phyloP scores from a whole-genome alignment of 2,113 vertebrate genomes.

The Neogale vison region DNA sequence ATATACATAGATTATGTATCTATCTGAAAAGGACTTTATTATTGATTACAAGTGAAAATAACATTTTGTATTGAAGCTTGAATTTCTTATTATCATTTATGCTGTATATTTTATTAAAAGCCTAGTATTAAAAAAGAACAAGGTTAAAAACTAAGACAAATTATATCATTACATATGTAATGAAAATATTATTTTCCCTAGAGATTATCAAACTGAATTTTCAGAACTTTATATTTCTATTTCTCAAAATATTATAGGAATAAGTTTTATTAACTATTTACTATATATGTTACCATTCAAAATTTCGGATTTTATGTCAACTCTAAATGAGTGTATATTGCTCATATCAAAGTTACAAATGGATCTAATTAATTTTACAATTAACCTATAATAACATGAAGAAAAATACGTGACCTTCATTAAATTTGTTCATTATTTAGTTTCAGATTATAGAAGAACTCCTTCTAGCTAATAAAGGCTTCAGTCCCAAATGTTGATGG shows the following conservation, averaged over 20 bases:
- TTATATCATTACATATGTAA: neutral
- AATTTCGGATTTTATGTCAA: slow-evolving; percentile 51
- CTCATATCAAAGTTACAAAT: slow-evolving; percentile 79
- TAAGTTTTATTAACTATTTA: neutral
- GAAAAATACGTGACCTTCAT: slow-evolving; percentile 76
- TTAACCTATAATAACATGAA: slow-evolving; percentile 82
- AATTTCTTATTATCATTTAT: neutral
- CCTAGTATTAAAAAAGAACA: slow-evolving; percentile 20
- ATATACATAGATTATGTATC: neutral
- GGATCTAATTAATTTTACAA: slow-evolving; percentile 82
- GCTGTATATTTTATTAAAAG: neutral
- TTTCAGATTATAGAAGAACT: slow-evolving; percentile 76
- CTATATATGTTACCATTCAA: neutral
- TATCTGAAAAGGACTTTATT: neutral
- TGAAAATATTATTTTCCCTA: neutral
- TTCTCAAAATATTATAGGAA: slow-evolving; percentile 14
- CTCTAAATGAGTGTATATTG: slow-evolving; percentile 63
- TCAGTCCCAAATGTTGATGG: slow-evolving; percentile 65
- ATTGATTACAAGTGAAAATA: neutral
- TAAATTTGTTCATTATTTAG: slow-evolving; percentile 76
- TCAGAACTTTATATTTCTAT: neutral
- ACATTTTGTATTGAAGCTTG: neutral
- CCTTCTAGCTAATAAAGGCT: slow-evolving; percentile 75
- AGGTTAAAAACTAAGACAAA: slow-evolving; percentile 41
- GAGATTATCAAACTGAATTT: slow-evolving; percentile 1